Evolutionary conservation across 2,888 invertebrate genomes (phyloP).

Genomic region (Troides aeacus): DNA sequence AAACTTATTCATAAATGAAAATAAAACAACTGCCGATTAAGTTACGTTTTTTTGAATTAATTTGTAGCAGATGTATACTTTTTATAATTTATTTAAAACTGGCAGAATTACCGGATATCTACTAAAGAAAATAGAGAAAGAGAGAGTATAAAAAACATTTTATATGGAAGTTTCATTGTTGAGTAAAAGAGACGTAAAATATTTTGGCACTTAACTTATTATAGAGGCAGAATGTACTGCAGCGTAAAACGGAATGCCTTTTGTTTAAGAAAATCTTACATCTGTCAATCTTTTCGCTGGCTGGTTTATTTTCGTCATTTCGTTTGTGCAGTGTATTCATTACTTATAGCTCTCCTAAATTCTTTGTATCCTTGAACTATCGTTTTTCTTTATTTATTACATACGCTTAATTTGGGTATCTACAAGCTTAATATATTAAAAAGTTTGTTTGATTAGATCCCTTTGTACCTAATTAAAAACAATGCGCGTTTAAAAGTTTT

Average conservation of each 20-base stretch:
- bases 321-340: constrained; percentile 52
- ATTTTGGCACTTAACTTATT: too few relatives aligned
- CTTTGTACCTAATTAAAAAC: constrained; percentile 50
- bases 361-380: constrained; percentile 61
- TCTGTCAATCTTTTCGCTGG: constrained; percentile 48
- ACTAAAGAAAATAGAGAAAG: too few relatives aligned
- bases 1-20: too few relatives aligned
- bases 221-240: too few relatives aligned
- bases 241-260: constrained; percentile 31
- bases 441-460: constrained; percentile 38
- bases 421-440: constrained; percentile 32
- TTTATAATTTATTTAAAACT: too few relatives aligned
- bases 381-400: constrained; percentile 38
- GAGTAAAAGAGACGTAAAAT: too few relatives aligned
- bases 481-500: constrained; percentile 49
- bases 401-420: constrained; percentile 32
- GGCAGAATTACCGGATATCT: too few relatives aligned
- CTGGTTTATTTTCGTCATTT: constrained; percentile 72
- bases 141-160: too few relatives aligned
- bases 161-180: too few relatives aligned
- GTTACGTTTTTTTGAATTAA: too few relatives aligned
- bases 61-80: too few relatives aligned
- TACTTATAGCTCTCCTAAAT: constrained; percentile 54
- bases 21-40: too few relatives aligned
- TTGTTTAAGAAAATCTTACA: constrained; percentile 39